These are phyloP conservation scores for Cheilosia urbana DNA, from an alignment of 2,888 invertebrate species.

Conservation along the genomic window DNA sequence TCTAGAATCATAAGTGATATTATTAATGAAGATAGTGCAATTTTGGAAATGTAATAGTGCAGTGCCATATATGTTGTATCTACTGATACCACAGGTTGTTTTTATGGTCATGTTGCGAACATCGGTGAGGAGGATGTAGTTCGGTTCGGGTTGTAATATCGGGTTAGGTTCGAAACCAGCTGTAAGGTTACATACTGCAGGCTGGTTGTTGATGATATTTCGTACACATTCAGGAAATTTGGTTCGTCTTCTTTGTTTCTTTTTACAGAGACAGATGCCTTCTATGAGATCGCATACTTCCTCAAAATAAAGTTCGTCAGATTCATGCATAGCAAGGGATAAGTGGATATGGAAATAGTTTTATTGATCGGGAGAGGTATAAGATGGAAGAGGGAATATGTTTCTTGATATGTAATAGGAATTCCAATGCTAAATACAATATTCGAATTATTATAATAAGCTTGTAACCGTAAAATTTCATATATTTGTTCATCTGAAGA, in stretches of 20 bases:
- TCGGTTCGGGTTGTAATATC: slow-evolving; percentile 16
- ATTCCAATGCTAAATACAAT: slow-evolving; percentile 56
- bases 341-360: slow-evolving; percentile 12
- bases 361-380: slow-evolving; percentile 37
- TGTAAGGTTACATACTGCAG: slow-evolving; percentile 30
- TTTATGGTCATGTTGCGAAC: background rate
- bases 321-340: slow-evolving; percentile 16
- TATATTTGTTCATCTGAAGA: slow-evolving; percentile 54
- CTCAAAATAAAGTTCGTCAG: slow-evolving; percentile 23
- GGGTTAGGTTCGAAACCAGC: background rate
- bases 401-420: slow-evolving; percentile 24
- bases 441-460: slow-evolving; percentile 47
- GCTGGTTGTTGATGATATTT: slow-evolving; percentile 25
- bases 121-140: slow-evolving; percentile 16
- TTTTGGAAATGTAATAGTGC: slow-evolving; percentile 17
- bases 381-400: slow-evolving; percentile 38
- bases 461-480: slow-evolving; percentile 55
- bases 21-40: slow-evolving; percentile 14
- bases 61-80: background rate
- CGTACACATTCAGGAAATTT: slow-evolving; percentile 13
- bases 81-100: slow-evolving; percentile 6
- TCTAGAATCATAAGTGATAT: slow-evolving; percentile 21
- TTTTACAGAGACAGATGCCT: slow-evolving; percentile 30
- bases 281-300: slow-evolving; percentile 36
- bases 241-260: background rate